These are phyloP conservation scores for Acrossocheilus wenchowensis DNA, from an alignment of 2,797 vertebrate genomes.

Conservation along the genomic window DNA sequence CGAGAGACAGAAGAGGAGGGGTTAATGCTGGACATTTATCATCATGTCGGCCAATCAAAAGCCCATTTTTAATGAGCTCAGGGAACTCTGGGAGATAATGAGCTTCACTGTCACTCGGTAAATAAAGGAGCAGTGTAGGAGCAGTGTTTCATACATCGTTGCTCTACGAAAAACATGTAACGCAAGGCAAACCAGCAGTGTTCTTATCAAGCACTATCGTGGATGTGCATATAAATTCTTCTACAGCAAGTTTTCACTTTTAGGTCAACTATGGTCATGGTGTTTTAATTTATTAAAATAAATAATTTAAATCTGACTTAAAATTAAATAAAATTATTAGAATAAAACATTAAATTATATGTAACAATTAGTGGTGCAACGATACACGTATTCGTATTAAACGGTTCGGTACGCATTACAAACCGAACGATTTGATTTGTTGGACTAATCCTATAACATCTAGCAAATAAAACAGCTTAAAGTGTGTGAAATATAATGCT, in stretches of 20 bases:
- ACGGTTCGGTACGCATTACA: no score
- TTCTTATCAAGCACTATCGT: not conserved
- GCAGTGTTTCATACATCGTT: not conserved
- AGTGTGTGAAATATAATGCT: no score
- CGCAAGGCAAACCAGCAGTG: not conserved
- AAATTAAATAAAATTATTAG: no score
- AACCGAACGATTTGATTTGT: no score
- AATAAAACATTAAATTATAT: no score
- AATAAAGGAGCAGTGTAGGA: not conserved
- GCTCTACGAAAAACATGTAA: not conserved
- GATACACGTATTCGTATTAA: no score
- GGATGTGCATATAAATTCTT: not conserved
- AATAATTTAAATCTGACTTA: no score
- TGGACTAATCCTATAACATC: no score
- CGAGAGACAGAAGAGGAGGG: not conserved
- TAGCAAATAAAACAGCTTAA: no score
- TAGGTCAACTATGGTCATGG: not conserved
- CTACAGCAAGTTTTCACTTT: not conserved
- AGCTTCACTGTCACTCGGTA: not conserved
- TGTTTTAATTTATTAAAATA: no score
- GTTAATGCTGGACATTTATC: slow-evolving; percentile 30
- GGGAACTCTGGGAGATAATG: slow-evolving; percentile 15
- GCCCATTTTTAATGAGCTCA: slow-evolving; percentile 29
- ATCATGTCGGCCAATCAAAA: slow-evolving; percentile 25
- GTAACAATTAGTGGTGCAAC: no score